Evolutionary conservation across 2,113 vertebrate species (phyloP).

Genomic region (Heloderma charlesbogerti): DNA sequence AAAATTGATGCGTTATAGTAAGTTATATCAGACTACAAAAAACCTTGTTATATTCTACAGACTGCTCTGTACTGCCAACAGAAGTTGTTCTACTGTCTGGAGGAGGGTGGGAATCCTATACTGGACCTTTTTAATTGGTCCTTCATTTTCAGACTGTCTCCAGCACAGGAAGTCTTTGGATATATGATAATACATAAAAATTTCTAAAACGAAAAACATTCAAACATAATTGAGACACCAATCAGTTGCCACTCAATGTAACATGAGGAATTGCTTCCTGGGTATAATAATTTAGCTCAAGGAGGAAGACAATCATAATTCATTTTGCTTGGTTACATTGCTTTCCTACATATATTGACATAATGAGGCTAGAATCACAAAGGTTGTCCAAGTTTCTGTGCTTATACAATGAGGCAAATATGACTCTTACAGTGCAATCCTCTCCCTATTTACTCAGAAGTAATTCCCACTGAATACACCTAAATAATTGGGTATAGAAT

Average conservation of each 20-base stretch:
- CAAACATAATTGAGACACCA: conserved; percentile 42
- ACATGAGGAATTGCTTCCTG: conserved; percentile 16
- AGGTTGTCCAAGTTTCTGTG: neutral
- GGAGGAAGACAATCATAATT: neutral
- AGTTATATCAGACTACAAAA: conserved; percentile 33
- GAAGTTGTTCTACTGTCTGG: conserved; percentile 45
- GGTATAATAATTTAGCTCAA: conserved; percentile 38
- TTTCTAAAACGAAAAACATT: conserved; percentile 51
- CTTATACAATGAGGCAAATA: neutral
- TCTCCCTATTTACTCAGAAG: neutral
- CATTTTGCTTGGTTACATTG: neutral
- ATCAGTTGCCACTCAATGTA: conserved; percentile 18
- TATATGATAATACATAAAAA: conserved; percentile 33
- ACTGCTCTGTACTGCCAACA: conserved; percentile 41
- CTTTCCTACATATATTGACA: neutral
- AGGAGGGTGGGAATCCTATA: neutral
- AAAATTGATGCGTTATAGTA: conserved; percentile 21
- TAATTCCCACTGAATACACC: neutral
- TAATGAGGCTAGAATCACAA: neutral
- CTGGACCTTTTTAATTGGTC: conserved; percentile 50
- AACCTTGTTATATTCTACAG: conserved; percentile 27
- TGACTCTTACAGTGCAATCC: neutral
- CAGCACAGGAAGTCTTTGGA: conserved; percentile 56
- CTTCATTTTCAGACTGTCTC: conserved; percentile 60
- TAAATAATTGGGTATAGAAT: neutral